Evolutionary conservation across 2,888 invertebrate genomes (phyloP), one percentile per base, ranked within the genome.

Genomic region (Peribatodes rhomboidaria): DNA sequence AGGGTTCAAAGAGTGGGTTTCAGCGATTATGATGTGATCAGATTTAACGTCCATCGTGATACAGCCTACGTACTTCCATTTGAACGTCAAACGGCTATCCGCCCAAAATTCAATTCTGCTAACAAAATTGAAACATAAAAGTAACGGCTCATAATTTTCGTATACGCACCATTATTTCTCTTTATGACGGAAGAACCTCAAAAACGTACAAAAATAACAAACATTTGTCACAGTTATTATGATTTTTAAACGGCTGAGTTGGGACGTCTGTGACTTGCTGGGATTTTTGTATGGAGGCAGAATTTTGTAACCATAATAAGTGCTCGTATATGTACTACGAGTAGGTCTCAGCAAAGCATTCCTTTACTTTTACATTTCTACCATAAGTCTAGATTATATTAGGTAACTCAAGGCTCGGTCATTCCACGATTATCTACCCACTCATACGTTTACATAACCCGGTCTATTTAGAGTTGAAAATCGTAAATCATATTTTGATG

Each of bases 111-210:
- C 68, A 72, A 69, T 71, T 65, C 72, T 22, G 59, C 68, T 61
- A 67, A 71, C 68, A 64, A 69, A 76, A 77, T 76, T 70, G 75
- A 73, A 77, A 76, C 72, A 71, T 70, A 69, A 72, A 68, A 68
- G 62, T 72, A 73, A 67, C 57, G 70, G 49, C 60, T 64, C 66
- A 71, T 70, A 62, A 71, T 73, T 68, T 66, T 69, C 61, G 55
- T 68, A 67, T 65, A 67, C 61, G 68, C 59, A 54, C 63, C 62
- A 68, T 70, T 67, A 68, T 68, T 68, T 67, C 61, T 53, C 57
- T 68, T 70, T 70, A 67, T 67, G 67, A 54, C 55, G 59, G 42
- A 66, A 66, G 59, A 70, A 69, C 65, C 66, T 68, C 70, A 67
- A 70, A 70, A 71, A 69, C 37, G 46, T 64, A 63, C 58, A 56